phyloP scores from a whole-genome alignment of 2,113 vertebrate species.

The Pseudonaja textilis region DNA sequence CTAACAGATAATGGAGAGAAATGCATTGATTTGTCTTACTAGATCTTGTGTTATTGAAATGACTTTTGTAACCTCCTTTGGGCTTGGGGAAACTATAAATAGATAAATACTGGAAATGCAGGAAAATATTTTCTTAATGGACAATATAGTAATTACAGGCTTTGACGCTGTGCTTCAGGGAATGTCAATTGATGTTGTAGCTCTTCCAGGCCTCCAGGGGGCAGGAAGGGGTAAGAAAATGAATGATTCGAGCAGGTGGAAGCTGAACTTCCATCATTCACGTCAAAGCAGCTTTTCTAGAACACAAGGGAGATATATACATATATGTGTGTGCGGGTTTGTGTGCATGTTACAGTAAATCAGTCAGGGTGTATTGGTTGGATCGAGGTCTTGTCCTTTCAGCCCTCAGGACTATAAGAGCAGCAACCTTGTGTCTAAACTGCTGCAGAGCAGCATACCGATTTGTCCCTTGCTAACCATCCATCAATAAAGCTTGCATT shows the following conservation, averaged over 20 bases:
- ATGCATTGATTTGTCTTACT: background rate
- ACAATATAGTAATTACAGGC: background rate
- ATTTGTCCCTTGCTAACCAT: background rate
- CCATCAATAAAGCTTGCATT: background rate
- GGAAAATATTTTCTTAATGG: background rate
- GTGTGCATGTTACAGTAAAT: background rate
- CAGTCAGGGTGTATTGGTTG: background rate
- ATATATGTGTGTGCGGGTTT: background rate
- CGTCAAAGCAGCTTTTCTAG: background rate
- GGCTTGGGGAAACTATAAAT: background rate
- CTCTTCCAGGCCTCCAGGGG: slow-evolving; percentile 10
- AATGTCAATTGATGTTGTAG: background rate
- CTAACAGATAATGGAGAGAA: background rate
- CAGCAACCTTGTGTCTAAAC: background rate
- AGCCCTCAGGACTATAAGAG: background rate
- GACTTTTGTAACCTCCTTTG: background rate
- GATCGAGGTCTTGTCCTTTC: background rate
- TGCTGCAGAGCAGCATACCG: background rate
- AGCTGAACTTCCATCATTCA: background rate
- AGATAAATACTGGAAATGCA: background rate
- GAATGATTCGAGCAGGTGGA: background rate
- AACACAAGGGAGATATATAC: background rate
- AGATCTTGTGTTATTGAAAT: background rate
- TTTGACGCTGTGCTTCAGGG: background rate
- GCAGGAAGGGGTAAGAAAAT: slow-evolving; percentile 25